Evolutionary conservation across 1,140 invertebrate genomes (phyloP).

Genomic region (Anastatus disparis): DNA sequence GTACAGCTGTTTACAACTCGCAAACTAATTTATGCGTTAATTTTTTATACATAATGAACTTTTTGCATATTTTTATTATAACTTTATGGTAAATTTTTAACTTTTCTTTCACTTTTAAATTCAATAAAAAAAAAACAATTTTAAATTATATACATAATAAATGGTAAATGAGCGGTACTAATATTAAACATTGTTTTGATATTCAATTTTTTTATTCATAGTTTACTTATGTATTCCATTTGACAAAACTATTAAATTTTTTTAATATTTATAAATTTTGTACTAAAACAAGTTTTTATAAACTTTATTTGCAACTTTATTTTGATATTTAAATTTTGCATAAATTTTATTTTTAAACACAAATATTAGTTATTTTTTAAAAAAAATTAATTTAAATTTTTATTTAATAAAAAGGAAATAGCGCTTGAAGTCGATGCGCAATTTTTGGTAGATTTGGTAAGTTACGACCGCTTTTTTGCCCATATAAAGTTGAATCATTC

Average conservation of each 20-base stretch:
- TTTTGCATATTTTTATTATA: background rate
- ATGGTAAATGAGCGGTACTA: background rate
- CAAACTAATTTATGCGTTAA: constrained; percentile 8
- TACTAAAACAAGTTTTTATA: too few species aligned
- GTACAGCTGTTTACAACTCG: constrained; percentile 15
- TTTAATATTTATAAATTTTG: background rate
- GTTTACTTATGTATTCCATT: too few species aligned
- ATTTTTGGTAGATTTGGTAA: constrained; percentile 20
- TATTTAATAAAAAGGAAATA: background rate
- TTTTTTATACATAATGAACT: background rate
- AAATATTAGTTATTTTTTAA: too few species aligned
- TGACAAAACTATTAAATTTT: too few species aligned
- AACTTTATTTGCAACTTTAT: too few species aligned
- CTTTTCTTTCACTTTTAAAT: too few species aligned
- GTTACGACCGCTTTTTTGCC: constrained; percentile 30
- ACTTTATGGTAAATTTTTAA: too few species aligned
- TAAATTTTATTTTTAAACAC: too few species aligned
- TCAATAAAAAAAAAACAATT: background rate
- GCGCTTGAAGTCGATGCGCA: background rate
- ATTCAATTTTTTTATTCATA: constrained; percentile 18
- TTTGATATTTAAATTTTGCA: too few species aligned
- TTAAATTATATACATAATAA: background rate
- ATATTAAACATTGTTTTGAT: background rate
- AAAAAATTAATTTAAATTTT: too few species aligned
- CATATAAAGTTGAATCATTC: constrained; percentile 26